Percentiles rank a stretch among this genome's conserved stretches.
Evolutionary conservation across 2,797 vertebrate genomes (phyloP).

Genomic region (Nyctibius grandis): DNA sequence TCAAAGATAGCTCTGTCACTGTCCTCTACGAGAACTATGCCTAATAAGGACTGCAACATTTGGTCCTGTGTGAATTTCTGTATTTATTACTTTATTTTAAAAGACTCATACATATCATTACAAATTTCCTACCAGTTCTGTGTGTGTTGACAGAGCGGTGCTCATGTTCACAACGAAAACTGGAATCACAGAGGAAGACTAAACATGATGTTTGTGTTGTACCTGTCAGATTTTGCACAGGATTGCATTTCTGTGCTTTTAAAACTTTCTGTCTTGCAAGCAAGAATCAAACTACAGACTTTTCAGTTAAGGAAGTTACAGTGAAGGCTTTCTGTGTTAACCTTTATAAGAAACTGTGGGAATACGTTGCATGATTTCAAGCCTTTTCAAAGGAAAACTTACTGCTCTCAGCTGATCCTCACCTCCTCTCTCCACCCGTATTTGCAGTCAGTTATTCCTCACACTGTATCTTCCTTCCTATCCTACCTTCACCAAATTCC

Average conservation of each 20-base stretch:
- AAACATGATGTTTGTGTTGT: neutral
- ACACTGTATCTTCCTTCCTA: neutral
- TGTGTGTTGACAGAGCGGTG: neutral
- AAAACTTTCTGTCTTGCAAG: conserved; percentile 23
- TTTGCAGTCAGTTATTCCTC: neutral
- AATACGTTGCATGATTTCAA: conserved; percentile 8
- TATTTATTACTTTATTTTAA: conserved; percentile 4
- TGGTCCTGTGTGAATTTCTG: neutral
- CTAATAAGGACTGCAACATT: neutral
- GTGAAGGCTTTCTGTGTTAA: conserved; percentile 10
- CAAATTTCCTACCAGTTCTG: neutral
- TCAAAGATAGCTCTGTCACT: neutral
- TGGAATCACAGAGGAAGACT: conserved; percentile 3
- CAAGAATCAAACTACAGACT: neutral
- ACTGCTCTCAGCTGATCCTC: neutral
- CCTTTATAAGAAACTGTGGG: conserved; percentile 1
- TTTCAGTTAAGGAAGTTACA: neutral
- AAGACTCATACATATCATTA: neutral
- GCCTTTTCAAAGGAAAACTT: conserved; percentile 8
- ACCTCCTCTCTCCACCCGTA: neutral
- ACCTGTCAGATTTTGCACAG: neutral
- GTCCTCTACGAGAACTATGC: neutral
- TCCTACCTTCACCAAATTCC: neutral
- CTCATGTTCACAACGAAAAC: neutral
- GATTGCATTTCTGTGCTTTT: neutral